Conservation (phyloP, 1,140 invertebrate genomes). For the Drosophila busckii region DNA sequence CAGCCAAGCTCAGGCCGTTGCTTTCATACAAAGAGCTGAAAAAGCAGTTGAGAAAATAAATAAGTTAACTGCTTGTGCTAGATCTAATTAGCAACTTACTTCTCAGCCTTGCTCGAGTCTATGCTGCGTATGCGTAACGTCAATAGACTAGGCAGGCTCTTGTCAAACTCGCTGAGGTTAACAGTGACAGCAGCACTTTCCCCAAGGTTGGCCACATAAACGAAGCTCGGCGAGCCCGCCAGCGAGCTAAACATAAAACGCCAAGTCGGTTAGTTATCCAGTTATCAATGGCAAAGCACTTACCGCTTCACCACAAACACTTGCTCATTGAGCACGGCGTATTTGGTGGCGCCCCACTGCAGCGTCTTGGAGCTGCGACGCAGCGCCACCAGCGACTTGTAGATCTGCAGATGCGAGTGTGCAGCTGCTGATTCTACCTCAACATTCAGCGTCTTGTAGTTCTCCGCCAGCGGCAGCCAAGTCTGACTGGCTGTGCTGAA, state of each 20-base stretch:
- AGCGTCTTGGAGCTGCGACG: slow-evolving; percentile 56
- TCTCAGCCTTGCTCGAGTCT: slow-evolving; percentile 38
- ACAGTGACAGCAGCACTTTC: slow-evolving; percentile 28
- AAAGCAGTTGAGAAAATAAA: no score
- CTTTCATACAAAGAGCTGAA: slow-evolving; percentile 32
- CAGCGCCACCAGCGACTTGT: slow-evolving; percentile 52
- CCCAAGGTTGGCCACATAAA: slow-evolving; percentile 51
- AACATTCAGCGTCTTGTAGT: slow-evolving; percentile 82
- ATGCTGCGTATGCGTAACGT: slow-evolving; percentile 42
- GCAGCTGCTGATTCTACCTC: slow-evolving; percentile 28
- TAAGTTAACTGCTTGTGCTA: background rate
- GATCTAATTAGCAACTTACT: slow-evolving; percentile 22
- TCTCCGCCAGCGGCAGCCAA: slow-evolving; percentile 84
- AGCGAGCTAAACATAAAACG: slow-evolving; percentile 8
- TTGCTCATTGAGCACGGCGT: slow-evolving; percentile 59
- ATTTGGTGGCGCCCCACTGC: slow-evolving; percentile 69
- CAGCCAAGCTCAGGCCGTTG: slow-evolving; percentile 30
- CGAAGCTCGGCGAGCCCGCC: slow-evolving; percentile 20
- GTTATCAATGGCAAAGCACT: slow-evolving; percentile 6
- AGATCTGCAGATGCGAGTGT: slow-evolving; percentile 66
- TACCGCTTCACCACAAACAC: slow-evolving; percentile 75
- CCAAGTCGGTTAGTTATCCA: background rate
- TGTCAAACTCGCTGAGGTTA: slow-evolving; percentile 42
- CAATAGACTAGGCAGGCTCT: slow-evolving; percentile 34
- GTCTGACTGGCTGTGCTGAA: slow-evolving; percentile 81